Evolutionary conservation across 2,797 vertebrate species (phyloP), one percentile per base, ranked within the genome.

Genomic region (Podarcis siculus): DNA sequence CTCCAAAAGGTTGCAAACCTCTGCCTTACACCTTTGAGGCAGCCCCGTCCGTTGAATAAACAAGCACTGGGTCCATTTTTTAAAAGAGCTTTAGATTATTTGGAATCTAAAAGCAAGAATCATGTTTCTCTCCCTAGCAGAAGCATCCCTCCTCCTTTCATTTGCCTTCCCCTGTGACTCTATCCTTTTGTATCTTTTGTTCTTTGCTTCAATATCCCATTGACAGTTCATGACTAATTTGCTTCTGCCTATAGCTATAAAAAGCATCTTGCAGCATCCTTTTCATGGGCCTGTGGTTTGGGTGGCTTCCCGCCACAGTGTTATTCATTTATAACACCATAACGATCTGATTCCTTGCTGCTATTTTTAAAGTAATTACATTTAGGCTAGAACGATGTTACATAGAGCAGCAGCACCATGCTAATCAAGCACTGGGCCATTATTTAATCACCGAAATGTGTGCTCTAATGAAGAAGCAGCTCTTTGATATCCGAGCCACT

Each of bases 401-500:
- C 49, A 84, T 91, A 92, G 93, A 91, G 87, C 90, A 93, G 92
- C 85, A 94, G 89, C 92, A 87, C 82, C 75, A 87, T 91, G 88
- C 91, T 80, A 94, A 91, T 92, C 83, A 87, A 85, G n/a, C 76
- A 87, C 80, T 83, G 90, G 91, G 93, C 94, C 87, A 92, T 94
- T 91, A 89, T 91, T 95, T 95, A 93, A 95, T 95, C 91, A 92
- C 72, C 76, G 87, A 93, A 94, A 91, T 86, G 45, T 86, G 86
- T 92, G 93, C 92, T 88, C 69, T 90, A 89, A 92, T 94, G 93
- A 92, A 95, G 86, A 86, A 88, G 90, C 89, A 93, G 39, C 32
- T 86, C 88, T 96, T 94, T 93, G 94, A 94, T 94, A 94, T 82
- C 90, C 79, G 35, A 91, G 30, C 87, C 91, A 93, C 88, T 96